These are phyloP conservation scores for Hydropsyche tenuis DNA, from an alignment of 1,140 invertebrate species.

Conservation along the genomic window DNA sequence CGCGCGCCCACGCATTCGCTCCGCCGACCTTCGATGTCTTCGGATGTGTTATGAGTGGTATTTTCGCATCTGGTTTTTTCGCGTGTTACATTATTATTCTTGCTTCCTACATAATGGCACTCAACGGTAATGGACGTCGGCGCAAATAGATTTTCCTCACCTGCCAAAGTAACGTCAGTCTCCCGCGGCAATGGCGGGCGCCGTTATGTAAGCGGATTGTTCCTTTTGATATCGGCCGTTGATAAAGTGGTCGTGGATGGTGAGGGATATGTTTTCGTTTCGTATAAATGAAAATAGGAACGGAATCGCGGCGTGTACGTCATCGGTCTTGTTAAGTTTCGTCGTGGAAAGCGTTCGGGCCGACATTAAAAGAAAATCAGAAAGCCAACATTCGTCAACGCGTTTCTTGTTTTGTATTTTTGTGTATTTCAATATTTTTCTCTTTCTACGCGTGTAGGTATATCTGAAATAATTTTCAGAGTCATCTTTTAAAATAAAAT, in stretches of 20 bases:
- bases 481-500: constrained; percentile 20
- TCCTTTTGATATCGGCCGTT: too few species aligned
- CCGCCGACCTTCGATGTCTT: constrained; percentile 12
- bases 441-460: background rate
- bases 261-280: background rate
- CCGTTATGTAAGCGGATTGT: too few species aligned
- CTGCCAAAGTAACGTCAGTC: too few species aligned
- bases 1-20: constrained; percentile 3
- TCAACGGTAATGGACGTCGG: too few species aligned
- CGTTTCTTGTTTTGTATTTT: background rate
- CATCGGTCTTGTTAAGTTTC: background rate
- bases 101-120: too few species aligned
- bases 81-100: too few species aligned
- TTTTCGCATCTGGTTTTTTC: too few species aligned
- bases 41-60: background rate
- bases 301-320: background rate
- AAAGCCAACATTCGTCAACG: constrained; percentile 26
- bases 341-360: constrained; percentile 1
- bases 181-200: too few species aligned
- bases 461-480: constrained; percentile 24
- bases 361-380: constrained; percentile 20
- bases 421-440: background rate
- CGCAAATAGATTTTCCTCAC: background rate
- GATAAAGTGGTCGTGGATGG: background rate
- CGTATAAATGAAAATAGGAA: background rate